Percentiles rank a stretch among this genome's conserved stretches.
These are phyloP conservation scores for Ovis canadensis DNA, from an alignment of 2,113 vertebrate genomes.

Conservation along the genomic window DNA sequence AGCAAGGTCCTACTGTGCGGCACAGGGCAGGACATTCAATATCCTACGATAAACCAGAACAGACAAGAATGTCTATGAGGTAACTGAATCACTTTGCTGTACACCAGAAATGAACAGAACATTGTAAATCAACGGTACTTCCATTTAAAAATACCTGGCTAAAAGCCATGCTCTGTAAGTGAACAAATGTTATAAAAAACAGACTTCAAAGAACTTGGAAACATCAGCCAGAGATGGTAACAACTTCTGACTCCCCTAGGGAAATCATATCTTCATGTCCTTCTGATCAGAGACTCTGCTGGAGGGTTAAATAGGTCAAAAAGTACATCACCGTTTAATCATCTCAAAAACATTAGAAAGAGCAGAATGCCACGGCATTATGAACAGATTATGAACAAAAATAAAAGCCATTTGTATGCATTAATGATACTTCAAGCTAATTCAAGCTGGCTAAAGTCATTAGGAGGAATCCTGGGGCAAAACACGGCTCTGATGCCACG, in stretches of 20 bases:
- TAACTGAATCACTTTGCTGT: background rate
- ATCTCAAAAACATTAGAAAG: conserved; percentile 48
- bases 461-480: conserved; percentile 81
- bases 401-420: conserved; percentile 80
- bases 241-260: background rate
- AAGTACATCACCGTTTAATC: conserved; percentile 41
- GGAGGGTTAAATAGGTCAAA: conserved; percentile 71
- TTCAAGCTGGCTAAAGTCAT: conserved; percentile 78
- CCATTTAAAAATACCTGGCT: background rate
- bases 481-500: conserved; percentile 59
- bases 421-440: conserved; percentile 81
- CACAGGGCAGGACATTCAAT: background rate
- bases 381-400: conserved; percentile 76
- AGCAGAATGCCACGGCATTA: conserved; percentile 57
- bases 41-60: background rate
- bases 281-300: background rate
- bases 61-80: background rate
- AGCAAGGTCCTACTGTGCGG: background rate
- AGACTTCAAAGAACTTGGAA: background rate
- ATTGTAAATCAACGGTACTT: background rate
- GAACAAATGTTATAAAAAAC: fast-evolving
- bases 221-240: background rate
- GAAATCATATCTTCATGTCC: background rate
- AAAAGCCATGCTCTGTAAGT: fast-evolving
- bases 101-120: background rate